Base-by-base conservation (phyloP, 2,113 vertebrate genomes). In the Mobula birostris region DNA sequence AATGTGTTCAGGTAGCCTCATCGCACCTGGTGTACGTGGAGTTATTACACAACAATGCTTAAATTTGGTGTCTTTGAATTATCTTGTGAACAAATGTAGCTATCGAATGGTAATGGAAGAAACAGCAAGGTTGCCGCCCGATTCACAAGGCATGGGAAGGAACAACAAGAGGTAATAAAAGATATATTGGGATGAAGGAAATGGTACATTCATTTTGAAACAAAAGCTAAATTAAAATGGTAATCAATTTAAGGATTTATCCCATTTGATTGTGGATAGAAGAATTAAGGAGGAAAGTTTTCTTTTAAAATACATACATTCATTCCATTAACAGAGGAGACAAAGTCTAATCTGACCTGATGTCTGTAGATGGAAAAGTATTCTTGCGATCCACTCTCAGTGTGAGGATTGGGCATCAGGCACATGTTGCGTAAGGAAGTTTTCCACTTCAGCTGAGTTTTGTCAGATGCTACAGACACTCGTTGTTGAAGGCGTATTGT, bases 321-420 rank as follows among this genome's bases (percentile, higher is more conserved):
- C 63, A 91, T 29, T 21, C 63, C 68, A 14, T 91, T 40, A 24
- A 40, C 66, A 68, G 29, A 91, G 2, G 6, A 21, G 24, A 21
- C 40, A 32, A 74, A 17, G 48, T 79, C 2, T 24, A 66, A 32
- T 36, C 96, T 95, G 80, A 98, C 98, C 98, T 99, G 98, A 21
- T 97, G 96, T 90, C 98, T 97, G 95, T 27, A 96, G 79, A 99
- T 95, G 8, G 97, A 98, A 95, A 96, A 97, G 96, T 98, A 98
- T 95, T 98, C 98, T 95, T 98, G 98, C 70, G 98, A 97, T 36
- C 98, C 98, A 9, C 96, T 96, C 95, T 99, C 98, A 0, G 97
- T 97, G 95, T 99, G 98, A 1, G 98, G 98, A 95, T 97, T 98
- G 1, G 97, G 96, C 98, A 99, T 99, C 68, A 99, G 96, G 70